These are phyloP conservation scores for Drosophila mercatorum DNA, from an alignment of 2,888 invertebrate species.

Conservation along the genomic window DNA sequence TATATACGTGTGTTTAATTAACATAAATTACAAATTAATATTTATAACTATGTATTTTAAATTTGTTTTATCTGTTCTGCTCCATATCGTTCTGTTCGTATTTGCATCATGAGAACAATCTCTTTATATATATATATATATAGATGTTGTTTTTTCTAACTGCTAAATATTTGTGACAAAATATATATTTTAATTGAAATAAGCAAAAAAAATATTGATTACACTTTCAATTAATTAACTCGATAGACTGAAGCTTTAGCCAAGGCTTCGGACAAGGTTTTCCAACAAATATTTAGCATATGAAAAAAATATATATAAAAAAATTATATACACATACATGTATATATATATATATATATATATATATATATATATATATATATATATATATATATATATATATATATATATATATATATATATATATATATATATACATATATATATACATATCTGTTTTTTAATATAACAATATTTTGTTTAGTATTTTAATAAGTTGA, in stretches of 20 bases:
- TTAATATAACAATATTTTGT: constrained; percentile 19
- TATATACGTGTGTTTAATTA: constrained; percentile 39
- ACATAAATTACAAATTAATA: constrained; percentile 43
- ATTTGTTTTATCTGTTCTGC: constrained; percentile 38
- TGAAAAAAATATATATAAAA: neutral
- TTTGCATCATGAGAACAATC: constrained; percentile 17
- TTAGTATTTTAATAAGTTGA: constrained; percentile 33
- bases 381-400: neutral
- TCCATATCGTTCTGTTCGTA: constrained; percentile 37
- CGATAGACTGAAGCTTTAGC: neutral
- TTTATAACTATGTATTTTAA: constrained; percentile 36
- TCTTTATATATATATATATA: neutral
- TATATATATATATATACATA: no score
- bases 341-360: constrained; percentile 7
- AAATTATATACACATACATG: constrained; percentile 14
- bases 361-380: constrained; percentile 7
- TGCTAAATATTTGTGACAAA: constrained; percentile 37
- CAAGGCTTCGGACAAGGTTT: neutral
- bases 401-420: constrained; percentile 15
- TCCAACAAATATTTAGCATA: constrained; percentile 39
- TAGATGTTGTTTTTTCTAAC: neutral
- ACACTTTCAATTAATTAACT: neutral
- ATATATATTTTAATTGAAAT: no score
- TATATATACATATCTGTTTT: no score
- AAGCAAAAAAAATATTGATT: neutral